A percentile compares a stretch with the other conserved stretches of the same genome.
phyloP scores from a whole-genome alignment of 92 coral and sea anemone genomes.

The Plumapathes pennacea region DNA sequence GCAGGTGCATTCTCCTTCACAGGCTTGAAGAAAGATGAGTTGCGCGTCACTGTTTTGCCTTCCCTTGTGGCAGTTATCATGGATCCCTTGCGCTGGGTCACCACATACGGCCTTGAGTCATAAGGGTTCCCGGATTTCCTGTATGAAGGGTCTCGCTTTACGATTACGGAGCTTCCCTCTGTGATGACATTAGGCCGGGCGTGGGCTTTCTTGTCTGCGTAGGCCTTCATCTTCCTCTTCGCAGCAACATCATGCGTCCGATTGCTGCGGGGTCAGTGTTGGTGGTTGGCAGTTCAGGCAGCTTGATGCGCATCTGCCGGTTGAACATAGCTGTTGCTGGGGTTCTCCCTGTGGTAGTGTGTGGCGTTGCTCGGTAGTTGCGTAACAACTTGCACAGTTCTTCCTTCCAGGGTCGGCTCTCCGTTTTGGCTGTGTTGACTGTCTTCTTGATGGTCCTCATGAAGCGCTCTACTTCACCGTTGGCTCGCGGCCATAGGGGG shows the following conservation, averaged over 20 bases:
- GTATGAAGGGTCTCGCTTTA: constrained; percentile 23
- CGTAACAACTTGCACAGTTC: constrained; percentile 27
- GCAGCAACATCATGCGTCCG: constrained; percentile 18
- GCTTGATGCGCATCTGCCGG: constrained; percentile 50
- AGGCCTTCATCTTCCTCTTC: constrained; percentile 50
- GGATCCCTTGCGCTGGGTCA: constrained; percentile 49
- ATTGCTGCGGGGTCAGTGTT: constrained; percentile 3
- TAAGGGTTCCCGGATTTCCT: constrained; percentile 34
- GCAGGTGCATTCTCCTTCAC: too few relatives aligned
- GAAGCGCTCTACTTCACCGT: constrained; percentile 28
- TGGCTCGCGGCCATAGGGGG: constrained; percentile 15
- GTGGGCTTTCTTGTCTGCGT: constrained; percentile 51
- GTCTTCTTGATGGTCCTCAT: constrained; percentile 23
- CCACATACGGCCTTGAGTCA: constrained; percentile 42
- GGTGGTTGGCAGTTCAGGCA: constrained; percentile 33
- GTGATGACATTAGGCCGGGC: constrained; percentile 34
- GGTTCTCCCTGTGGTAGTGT: constrained; percentile 55
- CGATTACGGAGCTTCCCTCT: constrained; percentile 42
- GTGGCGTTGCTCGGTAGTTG: constrained; percentile 67
- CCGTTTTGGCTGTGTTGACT: constrained; percentile 17
- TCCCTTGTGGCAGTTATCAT: constrained; percentile 48
- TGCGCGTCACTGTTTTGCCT: constrained; percentile 27
- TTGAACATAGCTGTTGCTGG: constrained; percentile 49
- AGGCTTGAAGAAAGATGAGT: constrained; percentile 42
- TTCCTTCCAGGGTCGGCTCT: neutral